phyloP scores from a whole-genome alignment of 37 sponge, comb jelly and placozoan genomes.

The Halisarca cf. caerulea region DNA sequence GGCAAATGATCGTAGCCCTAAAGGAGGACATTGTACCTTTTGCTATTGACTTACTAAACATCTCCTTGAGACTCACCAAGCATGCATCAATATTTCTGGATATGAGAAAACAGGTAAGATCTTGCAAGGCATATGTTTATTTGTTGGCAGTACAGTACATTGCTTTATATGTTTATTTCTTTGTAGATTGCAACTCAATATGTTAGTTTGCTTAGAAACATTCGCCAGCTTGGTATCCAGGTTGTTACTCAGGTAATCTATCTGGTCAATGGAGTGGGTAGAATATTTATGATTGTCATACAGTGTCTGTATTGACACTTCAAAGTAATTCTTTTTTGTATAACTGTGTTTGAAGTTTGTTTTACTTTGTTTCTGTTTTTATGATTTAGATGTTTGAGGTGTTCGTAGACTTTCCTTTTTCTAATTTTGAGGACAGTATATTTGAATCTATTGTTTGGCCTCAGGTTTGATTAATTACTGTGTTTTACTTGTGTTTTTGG shows the following conservation, averaged over 20 bases:
- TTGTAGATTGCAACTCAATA: constrained; percentile 48
- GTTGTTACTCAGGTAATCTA: constrained; percentile 48
- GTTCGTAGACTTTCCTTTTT: constrained; percentile 53
- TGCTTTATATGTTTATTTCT: not conserved
- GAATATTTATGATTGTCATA: no score
- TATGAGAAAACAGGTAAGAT: constrained; percentile 34
- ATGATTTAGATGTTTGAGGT: constrained; percentile 44
- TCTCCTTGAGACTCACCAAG: constrained; percentile 30
- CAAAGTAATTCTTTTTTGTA: no score
- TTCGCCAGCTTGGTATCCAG: constrained; percentile 56
- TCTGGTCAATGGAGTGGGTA: no score
- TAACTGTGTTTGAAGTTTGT: no score
- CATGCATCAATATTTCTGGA: constrained; percentile 43
- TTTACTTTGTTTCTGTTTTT: no score
- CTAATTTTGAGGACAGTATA: constrained; percentile 30
- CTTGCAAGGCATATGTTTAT: not conserved
- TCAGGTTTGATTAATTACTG: constrained; percentile 33
- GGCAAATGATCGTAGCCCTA: constrained; percentile 58
- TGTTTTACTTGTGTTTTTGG: not conserved
- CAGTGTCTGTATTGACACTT: no score
- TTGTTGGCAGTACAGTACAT: not conserved
- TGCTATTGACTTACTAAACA: constrained; percentile 26
- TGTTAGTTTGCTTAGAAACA: constrained; percentile 45
- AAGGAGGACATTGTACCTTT: constrained; percentile 38
- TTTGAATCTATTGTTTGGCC: constrained; percentile 75